Conservation (phyloP, 2,888 invertebrate species). For the Drosophila maculinotata region DNA sequence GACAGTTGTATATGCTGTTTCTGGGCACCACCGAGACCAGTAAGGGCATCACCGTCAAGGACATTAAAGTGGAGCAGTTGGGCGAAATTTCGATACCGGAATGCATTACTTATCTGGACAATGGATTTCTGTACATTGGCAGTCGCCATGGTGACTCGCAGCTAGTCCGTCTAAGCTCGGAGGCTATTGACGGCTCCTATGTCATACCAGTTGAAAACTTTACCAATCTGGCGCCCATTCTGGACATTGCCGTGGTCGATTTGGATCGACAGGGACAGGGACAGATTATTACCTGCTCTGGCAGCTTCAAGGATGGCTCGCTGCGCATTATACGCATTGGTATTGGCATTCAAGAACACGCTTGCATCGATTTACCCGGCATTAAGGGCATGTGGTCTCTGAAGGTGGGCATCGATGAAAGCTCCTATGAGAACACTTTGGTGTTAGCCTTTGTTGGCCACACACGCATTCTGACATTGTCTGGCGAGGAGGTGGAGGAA, state of each 20-base stretch:
- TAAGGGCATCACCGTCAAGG: constrained; percentile 93
- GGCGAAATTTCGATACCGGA: constrained; percentile 98
- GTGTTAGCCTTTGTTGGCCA: constrained; percentile 99
- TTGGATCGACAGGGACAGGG: constrained; percentile 98
- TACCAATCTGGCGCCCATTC: constrained; percentile 98
- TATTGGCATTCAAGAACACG: constrained; percentile 99
- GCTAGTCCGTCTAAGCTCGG: constrained; percentile 93
- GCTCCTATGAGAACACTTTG: constrained; percentile 92
- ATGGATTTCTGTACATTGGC: constrained; percentile 98
- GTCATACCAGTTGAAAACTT: constrained; percentile 98
- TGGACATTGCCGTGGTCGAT: constrained; percentile 99
- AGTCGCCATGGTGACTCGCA: constrained; percentile 99
- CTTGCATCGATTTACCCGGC: constrained; percentile 97
- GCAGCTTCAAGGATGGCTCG: constrained; percentile 98
- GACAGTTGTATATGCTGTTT: constrained; percentile 97
- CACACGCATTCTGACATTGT: constrained; percentile 94
- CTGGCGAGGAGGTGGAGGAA: constrained; percentile 99
- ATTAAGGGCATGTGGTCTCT: constrained; percentile 99
- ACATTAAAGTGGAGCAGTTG: constrained; percentile 96
- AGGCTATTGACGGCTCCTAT: constrained; percentile 95
- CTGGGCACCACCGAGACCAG: constrained; percentile 93
- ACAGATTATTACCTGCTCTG: constrained; percentile 98
- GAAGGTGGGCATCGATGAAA: constrained; percentile 88
- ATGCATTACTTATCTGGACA: constrained; percentile 98
- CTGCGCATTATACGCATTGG: constrained; percentile 97